Evolutionary conservation across 2,888 invertebrate species (phyloP), one percentile per base, ranked within the genome.

Genomic region (Pristionchus exspectatus): DNA sequence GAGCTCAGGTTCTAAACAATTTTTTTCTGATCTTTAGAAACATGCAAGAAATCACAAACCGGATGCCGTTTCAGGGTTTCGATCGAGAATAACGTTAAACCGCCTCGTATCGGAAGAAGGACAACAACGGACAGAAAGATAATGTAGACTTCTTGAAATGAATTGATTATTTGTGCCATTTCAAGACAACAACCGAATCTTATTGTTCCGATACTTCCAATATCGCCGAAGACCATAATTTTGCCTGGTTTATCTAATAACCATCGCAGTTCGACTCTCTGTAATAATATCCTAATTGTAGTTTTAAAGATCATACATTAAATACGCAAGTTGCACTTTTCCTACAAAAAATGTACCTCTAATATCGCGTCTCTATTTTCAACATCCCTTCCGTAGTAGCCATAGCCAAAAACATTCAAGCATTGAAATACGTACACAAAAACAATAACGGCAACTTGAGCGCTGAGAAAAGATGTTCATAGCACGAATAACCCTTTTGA

Each of bases 151-250:
- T 81, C 81, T 81, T 12, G 50, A 81, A 81, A 10, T 12, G 44
- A 9, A 44, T 7, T 12, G 1, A 54, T 83, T 83, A 54, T n/a
- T 54, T 24, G 3, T 54, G 3, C 54, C 18, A 16, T 27, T 74
- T 38, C 14, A 74, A 33, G 74, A 74, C 10, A 83, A 44, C 2
- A 14, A 54, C 84, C 84, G 59, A 30, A 59, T 56, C 59, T 14
- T 5, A 84, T 84, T 21, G 59, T 27, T 59, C 84, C 84, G 21
- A 30, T 9, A 24, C 21, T 54, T 2, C 56, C 84, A 33, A 84
- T 84, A 84, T 84, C 84, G 27, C 84, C 84, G 59, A 84, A 84
- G 4, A 84, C 84, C 0, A 59, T 59, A 30, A 12, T 56, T 9
- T 33, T 84, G 27, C 84, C 84, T 5, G 56, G 56, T 21, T 21